These are phyloP conservation scores for Drosophila takahashii DNA, from an alignment of 1,140 invertebrate species.

Conservation along the genomic window DNA sequence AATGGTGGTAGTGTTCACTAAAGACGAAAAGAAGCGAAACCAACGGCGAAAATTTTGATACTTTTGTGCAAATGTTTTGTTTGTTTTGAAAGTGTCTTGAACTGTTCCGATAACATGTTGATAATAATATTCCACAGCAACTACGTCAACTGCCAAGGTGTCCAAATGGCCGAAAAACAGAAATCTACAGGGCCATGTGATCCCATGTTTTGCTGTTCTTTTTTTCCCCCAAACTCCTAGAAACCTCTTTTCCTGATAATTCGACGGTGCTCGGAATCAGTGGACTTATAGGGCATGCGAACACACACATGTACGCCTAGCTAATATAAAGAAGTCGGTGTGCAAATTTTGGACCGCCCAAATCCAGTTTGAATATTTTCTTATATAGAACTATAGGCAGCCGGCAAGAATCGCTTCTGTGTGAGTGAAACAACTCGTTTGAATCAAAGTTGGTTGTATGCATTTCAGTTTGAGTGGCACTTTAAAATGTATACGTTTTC, in stretches of 20 bases:
- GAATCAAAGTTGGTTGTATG: constrained; percentile 7
- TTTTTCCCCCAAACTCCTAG: background rate
- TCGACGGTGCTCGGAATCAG: background rate
- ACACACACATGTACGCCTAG: background rate
- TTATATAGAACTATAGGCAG: constrained; percentile 4
- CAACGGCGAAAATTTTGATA: constrained; percentile 43
- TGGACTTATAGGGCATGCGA: background rate
- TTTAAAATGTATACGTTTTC: background rate
- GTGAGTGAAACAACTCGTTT: constrained; percentile 8
- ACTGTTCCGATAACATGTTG: constrained; percentile 41
- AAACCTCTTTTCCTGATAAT: constrained; percentile 1
- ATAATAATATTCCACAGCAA: constrained; percentile 26
- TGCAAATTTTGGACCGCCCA: background rate
- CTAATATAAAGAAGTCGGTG: background rate
- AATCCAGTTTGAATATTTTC: constrained; percentile 15
- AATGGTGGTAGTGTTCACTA: background rate
- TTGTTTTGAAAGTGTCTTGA: constrained; percentile 38
- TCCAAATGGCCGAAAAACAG: background rate
- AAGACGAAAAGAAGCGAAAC: constrained; percentile 22
- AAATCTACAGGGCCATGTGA: constrained; percentile 24
- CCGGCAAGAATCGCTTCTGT: constrained; percentile 1
- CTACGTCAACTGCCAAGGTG: constrained; percentile 11
- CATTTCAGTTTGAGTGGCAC: background rate
- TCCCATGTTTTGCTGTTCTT: background rate
- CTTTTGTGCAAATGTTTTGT: constrained; percentile 42